Evolutionary conservation across 2,797 vertebrate species (phyloP).

Genomic region (Pelochelys cantorii): DNA sequence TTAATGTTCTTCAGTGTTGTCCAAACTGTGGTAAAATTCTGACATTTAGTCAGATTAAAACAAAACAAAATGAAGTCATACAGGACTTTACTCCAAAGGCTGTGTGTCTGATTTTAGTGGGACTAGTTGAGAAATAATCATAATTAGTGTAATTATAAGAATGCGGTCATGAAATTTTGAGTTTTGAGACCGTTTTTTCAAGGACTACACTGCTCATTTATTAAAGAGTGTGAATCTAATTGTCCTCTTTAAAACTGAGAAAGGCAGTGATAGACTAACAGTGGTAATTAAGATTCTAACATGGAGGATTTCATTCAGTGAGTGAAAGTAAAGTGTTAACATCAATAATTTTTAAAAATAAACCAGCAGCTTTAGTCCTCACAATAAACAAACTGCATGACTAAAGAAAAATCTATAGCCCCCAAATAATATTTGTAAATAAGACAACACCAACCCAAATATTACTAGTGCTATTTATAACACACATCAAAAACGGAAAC

Average conservation of each 20-base stretch:
- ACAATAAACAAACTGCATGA: not conserved
- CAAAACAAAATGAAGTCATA: not conserved
- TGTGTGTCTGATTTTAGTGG: not conserved
- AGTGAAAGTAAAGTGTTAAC: not conserved
- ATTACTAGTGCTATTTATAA: not conserved
- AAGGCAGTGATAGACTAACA: not conserved
- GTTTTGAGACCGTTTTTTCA: not conserved
- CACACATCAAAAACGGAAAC: not conserved
- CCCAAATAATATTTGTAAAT: not conserved
- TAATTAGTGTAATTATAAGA: not conserved
- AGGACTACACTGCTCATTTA: not conserved
- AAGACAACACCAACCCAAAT: not conserved
- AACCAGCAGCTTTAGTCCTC: no score
- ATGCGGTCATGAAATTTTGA: not conserved
- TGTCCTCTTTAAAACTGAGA: not conserved
- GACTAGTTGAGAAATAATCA: accelerated
- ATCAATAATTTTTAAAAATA: not conserved
- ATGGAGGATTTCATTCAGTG: not conserved
- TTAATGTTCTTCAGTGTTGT: not conserved
- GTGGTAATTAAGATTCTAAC: not conserved
- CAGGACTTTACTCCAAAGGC: not conserved
- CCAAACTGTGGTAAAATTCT: not conserved
- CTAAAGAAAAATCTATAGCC: not conserved
- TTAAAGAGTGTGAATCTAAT: not conserved
- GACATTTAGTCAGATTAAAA: not conserved